Conservation (phyloP, 2,113 vertebrate genomes). For the Tilapia sparmanii region DNA sequence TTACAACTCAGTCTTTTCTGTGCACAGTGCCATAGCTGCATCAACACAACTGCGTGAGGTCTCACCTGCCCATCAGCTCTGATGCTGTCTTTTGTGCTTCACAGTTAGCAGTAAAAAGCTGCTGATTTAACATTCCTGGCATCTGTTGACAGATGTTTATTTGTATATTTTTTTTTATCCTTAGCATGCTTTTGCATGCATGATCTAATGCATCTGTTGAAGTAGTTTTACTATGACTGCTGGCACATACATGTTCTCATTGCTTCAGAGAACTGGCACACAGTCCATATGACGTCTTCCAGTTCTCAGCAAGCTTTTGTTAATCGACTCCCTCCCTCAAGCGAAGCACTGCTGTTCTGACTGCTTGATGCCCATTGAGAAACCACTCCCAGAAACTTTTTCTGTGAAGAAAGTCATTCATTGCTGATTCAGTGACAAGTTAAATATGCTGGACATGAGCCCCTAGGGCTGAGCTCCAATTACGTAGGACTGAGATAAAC, state of each 20-base stretch:
- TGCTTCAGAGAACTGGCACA: slow-evolving; percentile 1
- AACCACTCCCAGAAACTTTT: not conserved
- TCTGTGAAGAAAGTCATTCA: not conserved
- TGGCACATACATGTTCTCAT: not conserved
- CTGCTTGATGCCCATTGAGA: not conserved
- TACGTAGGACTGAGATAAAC: not conserved
- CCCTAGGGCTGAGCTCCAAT: not conserved
- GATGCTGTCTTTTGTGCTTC: not conserved
- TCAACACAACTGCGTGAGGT: slow-evolving; percentile 42
- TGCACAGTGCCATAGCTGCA: not conserved
- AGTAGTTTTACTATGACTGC: not conserved
- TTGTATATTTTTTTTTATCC: not conserved
- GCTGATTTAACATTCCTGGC: slow-evolving; percentile 22
- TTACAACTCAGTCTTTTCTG: not conserved
- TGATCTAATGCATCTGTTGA: slow-evolving; percentile 3
- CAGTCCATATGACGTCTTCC: not conserved
- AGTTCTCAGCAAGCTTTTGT: not conserved
- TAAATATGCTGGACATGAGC: not conserved
- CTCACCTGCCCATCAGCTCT: slow-evolving; percentile 30
- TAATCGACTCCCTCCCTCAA: not conserved
- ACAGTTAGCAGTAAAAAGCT: slow-evolving; percentile 15
- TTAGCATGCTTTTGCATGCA: not conserved
- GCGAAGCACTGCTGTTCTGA: not conserved
- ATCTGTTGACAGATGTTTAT: slow-evolving; percentile 41
- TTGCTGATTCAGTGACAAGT: not conserved